Evolutionary conservation across 1,140 invertebrate genomes (phyloP).

Genomic region (Chironomus tepperi): DNA sequence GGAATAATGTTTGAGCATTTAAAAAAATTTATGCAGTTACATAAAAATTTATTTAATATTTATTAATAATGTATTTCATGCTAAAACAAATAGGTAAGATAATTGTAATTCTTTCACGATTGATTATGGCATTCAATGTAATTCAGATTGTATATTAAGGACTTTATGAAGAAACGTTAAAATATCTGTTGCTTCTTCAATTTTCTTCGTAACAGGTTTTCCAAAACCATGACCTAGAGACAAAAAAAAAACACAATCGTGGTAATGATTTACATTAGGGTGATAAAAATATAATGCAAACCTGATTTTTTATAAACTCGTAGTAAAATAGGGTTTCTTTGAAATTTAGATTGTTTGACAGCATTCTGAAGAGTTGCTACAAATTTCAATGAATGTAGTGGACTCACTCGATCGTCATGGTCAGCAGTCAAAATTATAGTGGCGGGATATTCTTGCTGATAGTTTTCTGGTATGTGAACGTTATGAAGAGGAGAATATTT

Average conservation of each 20-base stretch:
- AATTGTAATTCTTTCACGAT: no score
- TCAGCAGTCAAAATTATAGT: slow-evolving; percentile 87
- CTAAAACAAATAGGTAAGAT: no score
- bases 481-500: slow-evolving; percentile 97
- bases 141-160: slow-evolving; percentile 54
- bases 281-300: no score
- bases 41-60: no score
- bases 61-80: no score
- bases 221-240: slow-evolving; percentile 94
- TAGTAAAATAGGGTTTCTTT: slow-evolving; percentile 84
- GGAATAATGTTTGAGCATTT: no score
- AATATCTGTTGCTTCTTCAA: slow-evolving; percentile 82
- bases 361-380: slow-evolving; percentile 82
- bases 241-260: no score
- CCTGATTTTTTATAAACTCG: slow-evolving; percentile 78
- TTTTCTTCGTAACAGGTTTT: slow-evolving; percentile 73
- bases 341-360: slow-evolving; percentile 50
- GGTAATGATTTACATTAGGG: no score
- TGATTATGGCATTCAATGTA: neutral
- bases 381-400: slow-evolving; percentile 91
- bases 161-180: slow-evolving; percentile 76
- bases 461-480: slow-evolving; percentile 55
- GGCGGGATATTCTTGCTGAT: slow-evolving; percentile 72
- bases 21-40: no score
- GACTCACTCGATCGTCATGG: slow-evolving; percentile 96